Percentiles rank a stretch among this genome's conserved stretches.
Evolutionary conservation across 2,113 vertebrate genomes (phyloP).

Genomic region (Oxygymnocypris stewartii): DNA sequence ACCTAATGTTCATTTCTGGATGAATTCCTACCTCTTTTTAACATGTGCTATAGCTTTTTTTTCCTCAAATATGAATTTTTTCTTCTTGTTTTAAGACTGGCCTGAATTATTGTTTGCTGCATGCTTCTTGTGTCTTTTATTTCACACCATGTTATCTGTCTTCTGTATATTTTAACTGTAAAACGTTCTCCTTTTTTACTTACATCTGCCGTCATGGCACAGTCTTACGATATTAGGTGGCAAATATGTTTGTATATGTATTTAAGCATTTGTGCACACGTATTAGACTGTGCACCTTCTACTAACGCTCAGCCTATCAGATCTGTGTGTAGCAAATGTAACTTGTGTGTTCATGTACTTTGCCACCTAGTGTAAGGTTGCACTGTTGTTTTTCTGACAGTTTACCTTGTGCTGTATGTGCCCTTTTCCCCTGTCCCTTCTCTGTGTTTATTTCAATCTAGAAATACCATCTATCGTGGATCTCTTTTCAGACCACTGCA

Average conservation of each 20-base stretch:
- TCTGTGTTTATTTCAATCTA: constrained; percentile 74
- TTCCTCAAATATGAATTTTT: background rate
- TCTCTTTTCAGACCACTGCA: constrained; percentile 77
- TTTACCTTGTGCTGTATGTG: constrained; percentile 55
- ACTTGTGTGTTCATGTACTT: background rate
- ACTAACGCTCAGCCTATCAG: background rate
- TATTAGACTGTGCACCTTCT: background rate
- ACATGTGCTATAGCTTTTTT: background rate
- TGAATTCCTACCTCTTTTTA: background rate
- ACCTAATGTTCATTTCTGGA: background rate
- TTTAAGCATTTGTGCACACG: background rate
- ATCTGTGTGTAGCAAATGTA: background rate
- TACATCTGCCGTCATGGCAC: background rate
- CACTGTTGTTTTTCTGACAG: constrained; percentile 50
- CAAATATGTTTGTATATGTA: constrained; percentile 10
- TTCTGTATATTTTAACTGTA: background rate
- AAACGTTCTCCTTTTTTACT: background rate
- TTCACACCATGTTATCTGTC: background rate
- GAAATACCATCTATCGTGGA: constrained; percentile 78
- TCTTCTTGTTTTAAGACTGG: constrained; percentile 15
- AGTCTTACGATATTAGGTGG: constrained; percentile 32
- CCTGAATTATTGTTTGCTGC: constrained; percentile 2
- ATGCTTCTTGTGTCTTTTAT: background rate
- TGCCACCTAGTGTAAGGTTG: constrained; percentile 39
- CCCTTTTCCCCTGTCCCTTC: constrained; percentile 59